Evolutionary conservation across 2,113 vertebrate species (phyloP), one percentile per base, ranked within the genome.

Genomic region (Azemiops feae): DNA sequence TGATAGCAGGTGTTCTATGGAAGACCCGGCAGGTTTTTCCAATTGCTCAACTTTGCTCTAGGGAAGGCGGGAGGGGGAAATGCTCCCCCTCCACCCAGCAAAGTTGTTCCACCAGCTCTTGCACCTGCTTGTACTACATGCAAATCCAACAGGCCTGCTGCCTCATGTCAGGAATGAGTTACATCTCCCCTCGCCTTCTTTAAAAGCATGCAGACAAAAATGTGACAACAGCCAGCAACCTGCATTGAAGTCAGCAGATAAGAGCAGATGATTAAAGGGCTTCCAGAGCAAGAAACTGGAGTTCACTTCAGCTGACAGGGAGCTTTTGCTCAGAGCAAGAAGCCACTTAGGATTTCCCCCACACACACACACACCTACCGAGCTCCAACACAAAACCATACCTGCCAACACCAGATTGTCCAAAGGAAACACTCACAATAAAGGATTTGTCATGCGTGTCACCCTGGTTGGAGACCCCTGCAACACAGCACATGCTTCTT

Each of bases 51-150:
- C 45, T 89, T 85, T 92, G 90, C 90, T 94, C 39, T 18, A 22
- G 94, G 60, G 89, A 81, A 54, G 11, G 64, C 30, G 8, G 4
- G 45, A 34, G 22, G 3, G 1, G 6, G 25, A 25, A 20, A 58
- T 22, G 3, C 27, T 20, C 53, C 43, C 27, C 60, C n/a, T 2
- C 30, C 43, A 86, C 88, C 50, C 54, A 55, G 18, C 25, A 47
- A 47, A 55, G 43, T 43, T 57, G 85, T 30, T 53, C 93, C 60
- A 90, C 92, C 74, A 58, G 50, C 34, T 81, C 85, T 81, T 90
- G 91, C 94, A 95, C 94, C 94, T 95, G 94, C 94, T 89, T 88
- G 81, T 88, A 58, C 85, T 88, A 54, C 85, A 94, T 95, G 93
- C 92, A 92, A 94, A 94, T 94, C 81, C 47, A 57, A 88, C 22